These are phyloP conservation scores for Tragelaphus strepsiceros DNA, from an alignment of 2,113 vertebrate species.

Conservation along the genomic window DNA sequence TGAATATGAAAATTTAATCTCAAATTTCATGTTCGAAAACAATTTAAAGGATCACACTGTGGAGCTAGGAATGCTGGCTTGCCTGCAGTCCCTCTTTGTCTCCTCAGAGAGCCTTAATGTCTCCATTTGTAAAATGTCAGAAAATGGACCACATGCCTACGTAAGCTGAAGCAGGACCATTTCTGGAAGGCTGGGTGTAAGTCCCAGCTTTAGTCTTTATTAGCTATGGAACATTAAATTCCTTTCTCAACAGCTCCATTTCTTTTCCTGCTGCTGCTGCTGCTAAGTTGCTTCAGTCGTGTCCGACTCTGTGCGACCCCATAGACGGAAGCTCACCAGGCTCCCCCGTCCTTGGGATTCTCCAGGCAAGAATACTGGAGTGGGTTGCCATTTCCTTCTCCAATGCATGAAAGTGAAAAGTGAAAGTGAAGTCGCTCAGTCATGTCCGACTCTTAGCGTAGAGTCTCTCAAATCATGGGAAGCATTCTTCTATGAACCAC, in stretches of 20 bases:
- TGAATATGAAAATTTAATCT: background rate
- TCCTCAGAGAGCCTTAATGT: background rate
- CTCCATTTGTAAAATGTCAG: background rate
- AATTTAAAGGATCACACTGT: background rate
- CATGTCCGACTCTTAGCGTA: background rate
- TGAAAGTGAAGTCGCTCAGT: no score
- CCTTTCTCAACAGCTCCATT: background rate
- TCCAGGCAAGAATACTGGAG: no score
- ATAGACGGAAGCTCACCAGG: no score
- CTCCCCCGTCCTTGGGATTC: no score
- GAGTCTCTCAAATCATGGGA: background rate
- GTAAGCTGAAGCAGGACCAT: background rate
- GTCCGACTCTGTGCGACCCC: no score
- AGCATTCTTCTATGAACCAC: background rate
- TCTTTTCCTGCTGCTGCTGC: background rate
- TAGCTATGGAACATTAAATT: background rate
- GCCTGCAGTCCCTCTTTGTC: background rate
- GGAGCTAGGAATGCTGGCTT: background rate
- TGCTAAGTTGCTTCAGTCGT: no score
- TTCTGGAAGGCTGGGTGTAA: background rate
- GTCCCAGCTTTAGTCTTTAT: background rate
- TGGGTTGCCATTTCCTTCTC: no score
- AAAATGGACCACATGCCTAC: background rate
- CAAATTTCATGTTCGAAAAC: background rate
- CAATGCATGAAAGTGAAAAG: no score